Percentiles rank a stretch among this genome's conserved stretches.
Evolutionary conservation across 30 jellyfish, hydroid and myxozoan genomes (phyloP).

Genomic region (Hydractinia symbiolongicarpus): DNA sequence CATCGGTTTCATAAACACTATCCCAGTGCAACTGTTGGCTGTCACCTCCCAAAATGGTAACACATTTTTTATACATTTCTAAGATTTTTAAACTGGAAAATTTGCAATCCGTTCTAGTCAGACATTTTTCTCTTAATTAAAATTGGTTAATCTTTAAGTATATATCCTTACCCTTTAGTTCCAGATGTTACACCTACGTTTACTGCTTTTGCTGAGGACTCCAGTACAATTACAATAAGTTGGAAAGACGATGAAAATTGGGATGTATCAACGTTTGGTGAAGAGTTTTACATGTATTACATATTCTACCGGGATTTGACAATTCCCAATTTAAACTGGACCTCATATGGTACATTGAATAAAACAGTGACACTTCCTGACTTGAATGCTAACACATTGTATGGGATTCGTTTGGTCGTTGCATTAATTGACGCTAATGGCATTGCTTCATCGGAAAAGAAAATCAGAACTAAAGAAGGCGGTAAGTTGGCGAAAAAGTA

Average conservation of each 20-base stretch:
- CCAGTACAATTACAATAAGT: too few species aligned
- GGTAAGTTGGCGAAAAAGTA: not conserved
- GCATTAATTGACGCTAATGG: slow-evolving; percentile 8
- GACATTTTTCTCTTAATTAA: not conserved
- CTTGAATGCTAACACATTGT: slow-evolving; percentile 16
- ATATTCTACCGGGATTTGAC: not conserved
- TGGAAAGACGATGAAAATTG: too few species aligned
- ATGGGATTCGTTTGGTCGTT: slow-evolving; percentile 19
- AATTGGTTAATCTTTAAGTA: not conserved
- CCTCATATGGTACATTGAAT: not conserved
- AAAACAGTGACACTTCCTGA: not conserved
- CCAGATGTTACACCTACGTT: too few species aligned
- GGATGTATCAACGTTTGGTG: too few species aligned
- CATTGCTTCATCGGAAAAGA: slow-evolving; percentile 16
- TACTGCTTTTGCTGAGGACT: too few species aligned
- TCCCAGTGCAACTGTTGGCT: slow-evolving; percentile 5
- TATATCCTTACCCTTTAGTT: not conserved
- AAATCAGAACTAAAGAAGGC: not conserved
- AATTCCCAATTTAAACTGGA: not conserved
- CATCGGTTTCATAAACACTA: not conserved
- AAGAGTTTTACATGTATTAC: not conserved
- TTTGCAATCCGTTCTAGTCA: not conserved
- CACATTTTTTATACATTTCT: not conserved
- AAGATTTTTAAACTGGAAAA: not conserved
- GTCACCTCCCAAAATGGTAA: not conserved